Conservation (phyloP, 2,797 vertebrate species). For the Tragopan temminckii region DNA sequence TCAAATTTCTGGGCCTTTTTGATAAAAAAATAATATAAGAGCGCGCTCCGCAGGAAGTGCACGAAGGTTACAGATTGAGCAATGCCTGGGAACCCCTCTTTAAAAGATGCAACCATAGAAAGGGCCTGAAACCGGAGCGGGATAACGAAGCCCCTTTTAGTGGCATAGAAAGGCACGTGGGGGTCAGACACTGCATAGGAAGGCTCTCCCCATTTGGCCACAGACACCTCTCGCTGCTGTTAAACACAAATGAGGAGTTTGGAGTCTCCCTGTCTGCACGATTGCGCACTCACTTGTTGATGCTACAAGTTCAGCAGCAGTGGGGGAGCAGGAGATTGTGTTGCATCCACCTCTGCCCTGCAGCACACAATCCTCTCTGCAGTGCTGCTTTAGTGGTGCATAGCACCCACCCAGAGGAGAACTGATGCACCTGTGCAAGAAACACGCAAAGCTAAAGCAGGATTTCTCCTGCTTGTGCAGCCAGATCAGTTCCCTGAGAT, state of each 20-base stretch:
- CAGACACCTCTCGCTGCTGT: not conserved
- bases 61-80: conserved; percentile 34
- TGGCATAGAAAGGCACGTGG: rapidly evolving
- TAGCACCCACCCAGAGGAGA: not conserved
- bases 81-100: conserved; percentile 32
- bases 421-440: rapidly evolving
- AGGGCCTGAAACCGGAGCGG: rapidly evolving
- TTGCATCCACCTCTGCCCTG: not conserved
- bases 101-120: not conserved
- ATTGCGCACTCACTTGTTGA: not conserved
- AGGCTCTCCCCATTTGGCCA: not conserved
- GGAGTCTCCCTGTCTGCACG: not conserved
- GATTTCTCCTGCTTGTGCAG: not conserved
- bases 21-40: conserved; percentile 78
- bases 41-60: conserved; percentile 15
- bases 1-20: conserved; percentile 78
- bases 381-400: not conserved
- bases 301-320: not conserved
- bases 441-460: not conserved
- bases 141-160: not conserved
- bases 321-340: not conserved
- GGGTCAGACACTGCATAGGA: not conserved
- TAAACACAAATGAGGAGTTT: not conserved
- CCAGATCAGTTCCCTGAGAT: not conserved
- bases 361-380: rapidly evolving